phyloP scores from a whole-genome alignment of 2,888 invertebrate genomes.

The Coenonympha arcania region DNA sequence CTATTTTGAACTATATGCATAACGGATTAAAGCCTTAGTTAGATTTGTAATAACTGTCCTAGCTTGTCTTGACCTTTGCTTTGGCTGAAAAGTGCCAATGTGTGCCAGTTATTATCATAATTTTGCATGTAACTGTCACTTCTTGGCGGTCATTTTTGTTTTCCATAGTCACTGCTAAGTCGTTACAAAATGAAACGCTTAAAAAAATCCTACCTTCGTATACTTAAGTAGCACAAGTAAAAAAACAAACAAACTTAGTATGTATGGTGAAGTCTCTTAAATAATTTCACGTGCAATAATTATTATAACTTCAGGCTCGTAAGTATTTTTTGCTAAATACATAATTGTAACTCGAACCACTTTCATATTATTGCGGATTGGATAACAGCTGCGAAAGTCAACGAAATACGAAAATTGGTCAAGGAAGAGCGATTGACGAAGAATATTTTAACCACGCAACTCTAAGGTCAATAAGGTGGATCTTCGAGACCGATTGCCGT shows the following conservation, averaged over 20 bases:
- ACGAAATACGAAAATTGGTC: slow-evolving; percentile 10
- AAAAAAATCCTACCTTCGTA: not conserved
- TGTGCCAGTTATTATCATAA: slow-evolving; percentile 6
- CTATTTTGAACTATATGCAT: slow-evolving; percentile 9
- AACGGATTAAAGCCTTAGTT: not conserved
- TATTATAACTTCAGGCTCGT: too few species aligned
- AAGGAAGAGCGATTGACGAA: slow-evolving; percentile 4
- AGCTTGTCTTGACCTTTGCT: slow-evolving; percentile 12
- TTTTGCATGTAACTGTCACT: slow-evolving; percentile 12
- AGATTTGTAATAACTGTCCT: not conserved
- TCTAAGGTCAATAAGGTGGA: slow-evolving; percentile 9
- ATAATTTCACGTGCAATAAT: too few species aligned
- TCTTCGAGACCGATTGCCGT: slow-evolving; percentile 8
- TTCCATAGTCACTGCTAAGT: not conserved
- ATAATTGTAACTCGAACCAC: too few species aligned
- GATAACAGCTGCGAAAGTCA: not conserved
- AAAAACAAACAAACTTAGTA: too few species aligned
- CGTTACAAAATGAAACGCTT: not conserved
- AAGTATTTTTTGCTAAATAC: too few species aligned
- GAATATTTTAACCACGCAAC: slow-evolving; percentile 13
- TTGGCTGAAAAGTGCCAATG: slow-evolving; percentile 5
- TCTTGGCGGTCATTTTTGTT: not conserved
- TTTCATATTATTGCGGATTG: not conserved
- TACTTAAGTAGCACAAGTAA: not conserved
- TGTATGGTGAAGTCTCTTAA: too few species aligned